Base-by-base conservation (phyloP, 2,797 vertebrate species). In the Cossypha heuglini region DNA sequence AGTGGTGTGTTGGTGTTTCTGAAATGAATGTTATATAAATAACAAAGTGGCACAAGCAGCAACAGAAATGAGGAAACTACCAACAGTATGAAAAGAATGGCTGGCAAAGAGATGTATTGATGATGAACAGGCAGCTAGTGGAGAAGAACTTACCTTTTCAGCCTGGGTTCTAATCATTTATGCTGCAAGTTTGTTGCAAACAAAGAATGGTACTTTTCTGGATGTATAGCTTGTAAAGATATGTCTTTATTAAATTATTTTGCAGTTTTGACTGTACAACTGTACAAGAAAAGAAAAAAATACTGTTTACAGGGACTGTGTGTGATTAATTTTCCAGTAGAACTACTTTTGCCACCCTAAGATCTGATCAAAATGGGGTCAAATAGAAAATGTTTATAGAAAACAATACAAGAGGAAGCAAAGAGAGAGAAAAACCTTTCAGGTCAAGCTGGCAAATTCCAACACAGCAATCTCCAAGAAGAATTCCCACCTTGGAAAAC, bases 181-280 rank as follows among this genome's bases (percentile, higher is more conserved):
- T 13, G 37, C 40, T 63, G 11, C 40, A 55, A 31, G 37, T 37
- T 37, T 37, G 48, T n/a, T 74, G 49, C 83, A 86, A 45, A 67
- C 7, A 31, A 43, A 35, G 22, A 77, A 62, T 4, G 26, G 33
- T 71, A 28, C 35, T 68, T 59, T 15, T 5, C 4, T 43, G 24
- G n/a, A 31, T 51, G 45, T 78, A n/a, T 4, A 61, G 52, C 86
- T 91, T 76, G 46, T 72, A 89, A 90, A 85, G 86, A 48, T 33
- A 51, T n/a, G 66, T 79, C 54, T 97, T 97, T 97, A 96, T 96
- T 97, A 95, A 91, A 76, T 96, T 93, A 94, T 87, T 93, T 87
- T 73, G 62, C 33, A 42, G 10, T 64, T 94, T 93, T 66, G 63
- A 67, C 96, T 96, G 72, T 96, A 88, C 88, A 95, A 18, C 82